Evolutionary conservation across 1,140 invertebrate species (phyloP).

Genomic region (Drosophila truncata): DNA sequence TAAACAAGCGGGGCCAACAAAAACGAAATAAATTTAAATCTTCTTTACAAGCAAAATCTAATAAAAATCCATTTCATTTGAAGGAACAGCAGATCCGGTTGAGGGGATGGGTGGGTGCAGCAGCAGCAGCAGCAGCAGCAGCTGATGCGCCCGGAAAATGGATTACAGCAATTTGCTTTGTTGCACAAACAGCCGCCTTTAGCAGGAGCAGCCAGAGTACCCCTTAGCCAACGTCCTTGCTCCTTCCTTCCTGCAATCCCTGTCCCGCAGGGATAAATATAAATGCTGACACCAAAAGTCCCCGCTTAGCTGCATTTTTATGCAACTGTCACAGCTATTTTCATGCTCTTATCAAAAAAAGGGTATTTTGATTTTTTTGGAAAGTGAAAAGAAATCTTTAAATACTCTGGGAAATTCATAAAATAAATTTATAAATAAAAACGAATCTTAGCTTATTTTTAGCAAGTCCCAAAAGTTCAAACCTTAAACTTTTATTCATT

Average conservation of each 20-base stretch:
- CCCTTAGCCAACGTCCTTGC: background rate
- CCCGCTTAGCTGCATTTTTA: slow-evolving; percentile 48
- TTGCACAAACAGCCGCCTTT: slow-evolving; percentile 66
- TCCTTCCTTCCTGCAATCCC: background rate
- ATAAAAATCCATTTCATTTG: slow-evolving; percentile 81
- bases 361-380: background rate
- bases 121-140: slow-evolving; percentile 67
- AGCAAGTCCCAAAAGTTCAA: no score
- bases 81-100: slow-evolving; percentile 28
- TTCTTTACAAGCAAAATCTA: slow-evolving; percentile 77
- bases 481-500: no score
- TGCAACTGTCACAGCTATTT: slow-evolving; percentile 26
- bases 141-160: slow-evolving; percentile 76
- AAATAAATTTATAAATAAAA: background rate
- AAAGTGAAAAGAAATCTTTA: background rate
- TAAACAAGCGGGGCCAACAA: slow-evolving; percentile 44
- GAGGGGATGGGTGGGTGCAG: background rate
- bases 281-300: slow-evolving; percentile 70
- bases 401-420: background rate
- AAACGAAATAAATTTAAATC: slow-evolving; percentile 77
- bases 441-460: background rate
- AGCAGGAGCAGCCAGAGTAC: background rate
- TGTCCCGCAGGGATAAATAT: slow-evolving; percentile 49
- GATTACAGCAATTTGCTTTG: slow-evolving; percentile 79
- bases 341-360: background rate